Base-by-base conservation (phyloP, 2,888 invertebrate genomes). In the Anarsia innoxiella region DNA sequence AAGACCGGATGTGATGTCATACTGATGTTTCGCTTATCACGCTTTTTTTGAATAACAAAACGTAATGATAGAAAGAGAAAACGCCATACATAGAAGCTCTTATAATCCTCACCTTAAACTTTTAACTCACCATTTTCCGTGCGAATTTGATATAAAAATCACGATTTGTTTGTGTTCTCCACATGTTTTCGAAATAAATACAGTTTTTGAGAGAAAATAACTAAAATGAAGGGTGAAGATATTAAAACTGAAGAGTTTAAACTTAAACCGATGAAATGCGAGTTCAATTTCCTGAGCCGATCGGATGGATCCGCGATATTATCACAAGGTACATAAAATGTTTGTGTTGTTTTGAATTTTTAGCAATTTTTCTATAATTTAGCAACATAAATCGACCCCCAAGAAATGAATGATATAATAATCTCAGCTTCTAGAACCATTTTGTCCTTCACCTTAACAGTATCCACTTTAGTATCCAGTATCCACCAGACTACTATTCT, bases 281-380 rank as follows among this genome's bases (percentile, higher is more conserved):
- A 93, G 73, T 68, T 94, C 14, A 91, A 91, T 67, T 87, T 89
- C 34, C 73, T 94, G 11, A 90, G 89, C 36, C 88, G 91, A 62
- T 89, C 93, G 0, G 93, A 94, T 77, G 93, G 93, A 9, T 94
- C 94, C 0, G 90, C 91, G 9, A 86, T 93, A 59, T 85, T 92
- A 56, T 88, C 91, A 44, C 93, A 93, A 88, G 93, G 94, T 93
- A n/a, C n/a, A n/a, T n/a, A n/a, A n/a, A n/a, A n/a, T n/a, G n/a
- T n/a, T n/a, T n/a, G n/a, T n/a, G n/a, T n/a, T n/a, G n/a, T n/a
- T n/a, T n/a, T n/a, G n/a, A n/a, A n/a, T n/a, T n/a, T n/a, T n/a
- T n/a, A n/a, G n/a, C n/a, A n/a, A n/a, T n/a, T n/a, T n/a, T n/a
- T n/a, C n/a, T n/a, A n/a, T n/a, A n/a, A n/a, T n/a, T n/a, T n/a